Conservation (phyloP, 2,113 vertebrate species). For the Dicrurus megarhynchus region DNA sequence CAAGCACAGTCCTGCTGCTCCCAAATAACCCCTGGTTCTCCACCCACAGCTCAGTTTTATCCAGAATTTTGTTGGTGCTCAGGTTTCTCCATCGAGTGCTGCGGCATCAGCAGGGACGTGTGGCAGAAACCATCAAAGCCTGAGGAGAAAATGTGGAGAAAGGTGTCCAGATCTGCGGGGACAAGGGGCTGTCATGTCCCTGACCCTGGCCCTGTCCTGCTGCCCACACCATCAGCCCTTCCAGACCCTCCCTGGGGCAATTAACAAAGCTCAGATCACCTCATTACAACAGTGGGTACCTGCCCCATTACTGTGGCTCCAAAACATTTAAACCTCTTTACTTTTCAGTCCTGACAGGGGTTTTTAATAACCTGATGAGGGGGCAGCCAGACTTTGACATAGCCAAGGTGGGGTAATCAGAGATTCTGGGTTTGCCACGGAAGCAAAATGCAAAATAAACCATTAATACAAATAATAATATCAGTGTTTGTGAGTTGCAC, state of each 20-base stretch:
- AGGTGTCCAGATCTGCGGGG: neutral
- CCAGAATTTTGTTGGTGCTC: neutral
- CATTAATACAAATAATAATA: neutral
- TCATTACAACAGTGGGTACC: neutral
- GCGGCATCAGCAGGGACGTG: neutral
- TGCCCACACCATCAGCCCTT: neutral
- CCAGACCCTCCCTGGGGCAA: neutral
- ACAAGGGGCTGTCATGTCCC: neutral
- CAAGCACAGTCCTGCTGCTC: neutral
- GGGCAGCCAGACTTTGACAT: accelerated
- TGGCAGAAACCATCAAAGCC: neutral
- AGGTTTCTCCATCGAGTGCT: neutral
- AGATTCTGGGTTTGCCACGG: neutral
- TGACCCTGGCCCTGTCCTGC: neutral
- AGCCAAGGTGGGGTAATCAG: neutral
- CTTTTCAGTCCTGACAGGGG: neutral
- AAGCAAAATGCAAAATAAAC: neutral
- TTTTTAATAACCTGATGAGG: neutral
- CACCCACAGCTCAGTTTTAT: neutral
- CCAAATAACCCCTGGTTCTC: neutral
- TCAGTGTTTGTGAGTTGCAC: neutral
- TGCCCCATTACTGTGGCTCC: accelerated
- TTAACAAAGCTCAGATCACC: neutral
- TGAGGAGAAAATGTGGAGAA: neutral
- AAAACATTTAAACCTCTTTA: neutral